Evolutionary conservation across 2,797 vertebrate genomes (phyloP).

Genomic region (Pelobates cultripes): DNA sequence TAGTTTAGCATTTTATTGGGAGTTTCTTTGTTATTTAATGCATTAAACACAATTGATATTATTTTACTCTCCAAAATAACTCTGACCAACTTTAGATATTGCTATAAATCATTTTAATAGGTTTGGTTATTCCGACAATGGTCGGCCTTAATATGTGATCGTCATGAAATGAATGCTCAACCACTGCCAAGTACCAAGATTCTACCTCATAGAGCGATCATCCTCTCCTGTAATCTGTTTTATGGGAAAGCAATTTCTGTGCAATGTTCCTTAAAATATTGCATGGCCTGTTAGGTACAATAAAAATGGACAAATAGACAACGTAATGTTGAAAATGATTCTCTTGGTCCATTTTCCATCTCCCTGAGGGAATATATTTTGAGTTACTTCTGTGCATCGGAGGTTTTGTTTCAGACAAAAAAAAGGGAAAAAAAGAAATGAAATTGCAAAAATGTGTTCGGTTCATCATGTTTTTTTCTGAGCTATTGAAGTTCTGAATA

Average conservation of each 20-base stretch:
- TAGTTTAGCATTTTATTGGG: no score
- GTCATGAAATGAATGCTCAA: not conserved
- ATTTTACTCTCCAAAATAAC: not conserved
- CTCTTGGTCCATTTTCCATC: slow-evolving; percentile 30
- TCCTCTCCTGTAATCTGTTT: slow-evolving; percentile 40
- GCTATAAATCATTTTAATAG: slow-evolving; percentile 19
- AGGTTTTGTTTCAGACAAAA: slow-evolving; percentile 12
- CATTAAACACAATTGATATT: no score
- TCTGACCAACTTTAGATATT: not conserved
- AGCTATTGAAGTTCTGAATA: no score
- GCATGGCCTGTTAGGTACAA: slow-evolving; percentile 46
- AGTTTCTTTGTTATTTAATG: no score
- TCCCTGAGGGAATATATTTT: slow-evolving; percentile 39
- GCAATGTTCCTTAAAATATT: slow-evolving; percentile 54
- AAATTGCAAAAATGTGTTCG: not conserved
- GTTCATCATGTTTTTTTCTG: no score
- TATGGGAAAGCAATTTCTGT: slow-evolving; percentile 48
- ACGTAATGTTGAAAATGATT: slow-evolving; percentile 42
- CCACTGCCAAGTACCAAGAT: slow-evolving; percentile 26
- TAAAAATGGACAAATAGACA: slow-evolving; percentile 51
- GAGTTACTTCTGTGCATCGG: slow-evolving; percentile 16
- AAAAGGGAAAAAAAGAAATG: not conserved
- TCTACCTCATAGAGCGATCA: slow-evolving; percentile 28
- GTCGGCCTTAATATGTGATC: slow-evolving; percentile 16
- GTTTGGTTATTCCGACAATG: slow-evolving; percentile 10